Conservation (phyloP, 2,113 vertebrate species). For the Pachyramphus minor region DNA sequence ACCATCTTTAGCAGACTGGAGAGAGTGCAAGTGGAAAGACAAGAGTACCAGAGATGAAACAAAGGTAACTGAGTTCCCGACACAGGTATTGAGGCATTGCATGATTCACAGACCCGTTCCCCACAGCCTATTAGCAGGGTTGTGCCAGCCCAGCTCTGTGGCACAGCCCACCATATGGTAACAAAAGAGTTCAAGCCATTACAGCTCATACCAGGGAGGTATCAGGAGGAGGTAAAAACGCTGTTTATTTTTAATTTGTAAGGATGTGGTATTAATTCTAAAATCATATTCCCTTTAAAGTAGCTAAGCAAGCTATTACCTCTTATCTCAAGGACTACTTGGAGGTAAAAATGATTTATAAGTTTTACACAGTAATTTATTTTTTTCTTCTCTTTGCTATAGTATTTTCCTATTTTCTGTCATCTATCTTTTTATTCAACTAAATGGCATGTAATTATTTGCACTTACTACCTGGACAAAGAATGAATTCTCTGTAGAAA, state of each 20-base stretch:
- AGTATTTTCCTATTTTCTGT: background rate
- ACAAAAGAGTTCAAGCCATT: background rate
- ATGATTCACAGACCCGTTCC: background rate
- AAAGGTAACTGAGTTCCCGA: background rate
- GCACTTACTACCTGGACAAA: slow-evolving; percentile 10
- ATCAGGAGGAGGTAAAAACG: background rate
- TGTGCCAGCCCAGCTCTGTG: background rate
- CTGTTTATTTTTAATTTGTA: background rate
- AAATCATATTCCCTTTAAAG: background rate
- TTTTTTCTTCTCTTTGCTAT: background rate
- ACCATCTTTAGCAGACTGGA: background rate
- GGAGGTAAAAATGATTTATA: background rate
- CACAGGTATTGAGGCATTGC: background rate
- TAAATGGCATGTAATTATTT: slow-evolving; percentile 42
- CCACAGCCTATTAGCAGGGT: background rate
- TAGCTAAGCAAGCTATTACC: background rate
- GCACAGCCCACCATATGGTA: background rate
- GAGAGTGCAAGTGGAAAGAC: background rate
- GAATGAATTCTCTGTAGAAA: slow-evolving; percentile 16
- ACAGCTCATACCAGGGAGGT: background rate
- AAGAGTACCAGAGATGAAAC: background rate
- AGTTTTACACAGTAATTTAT: background rate
- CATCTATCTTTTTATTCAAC: slow-evolving; percentile 23
- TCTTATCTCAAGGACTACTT: background rate
- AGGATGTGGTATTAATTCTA: background rate